phyloP scores from a whole-genome alignment of 1,140 invertebrate genomes.

The Solen grandis region DNA sequence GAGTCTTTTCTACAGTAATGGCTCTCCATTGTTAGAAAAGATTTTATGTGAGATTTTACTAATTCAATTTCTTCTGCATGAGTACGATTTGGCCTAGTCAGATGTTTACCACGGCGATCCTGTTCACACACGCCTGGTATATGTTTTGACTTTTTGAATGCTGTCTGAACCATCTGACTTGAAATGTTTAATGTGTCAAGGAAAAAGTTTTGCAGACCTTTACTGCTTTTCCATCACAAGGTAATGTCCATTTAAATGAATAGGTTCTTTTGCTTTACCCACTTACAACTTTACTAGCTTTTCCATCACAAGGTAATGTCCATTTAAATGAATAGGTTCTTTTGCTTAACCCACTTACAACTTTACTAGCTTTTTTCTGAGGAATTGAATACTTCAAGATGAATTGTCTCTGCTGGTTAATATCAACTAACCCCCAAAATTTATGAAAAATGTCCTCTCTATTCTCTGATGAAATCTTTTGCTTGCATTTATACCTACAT shows the following conservation, averaged over 20 bases:
- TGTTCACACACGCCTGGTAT: neutral
- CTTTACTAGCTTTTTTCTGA: neutral
- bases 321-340: too few species aligned
- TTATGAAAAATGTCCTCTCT: neutral
- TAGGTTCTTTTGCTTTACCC: too few species aligned
- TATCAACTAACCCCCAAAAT: neutral
- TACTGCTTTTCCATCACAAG: neutral
- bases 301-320: too few species aligned
- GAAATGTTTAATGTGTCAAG: slow-evolving; percentile 12
- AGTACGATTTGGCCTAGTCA: neutral
- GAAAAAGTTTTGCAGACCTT: slow-evolving; percentile 46
- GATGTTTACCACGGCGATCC: slow-evolving; percentile 13
- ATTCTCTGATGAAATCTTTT: neutral
- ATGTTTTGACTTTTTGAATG: neutral
- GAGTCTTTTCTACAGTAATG: slow-evolving; percentile 34
- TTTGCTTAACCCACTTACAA: too few species aligned
- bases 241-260: too few species aligned
- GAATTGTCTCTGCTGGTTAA: neutral
- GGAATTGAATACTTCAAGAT: neutral
- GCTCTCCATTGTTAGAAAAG: slow-evolving; percentile 9
- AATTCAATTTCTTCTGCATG: neutral
- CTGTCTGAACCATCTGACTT: neutral
- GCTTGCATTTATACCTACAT: neutral
- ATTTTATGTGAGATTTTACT: slow-evolving; percentile 28
- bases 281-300: too few species aligned